Percentiles rank a stretch among this genome's conserved stretches.
Conservation (phyloP, 2,113 vertebrate genomes). For the Passer domesticus region DNA sequence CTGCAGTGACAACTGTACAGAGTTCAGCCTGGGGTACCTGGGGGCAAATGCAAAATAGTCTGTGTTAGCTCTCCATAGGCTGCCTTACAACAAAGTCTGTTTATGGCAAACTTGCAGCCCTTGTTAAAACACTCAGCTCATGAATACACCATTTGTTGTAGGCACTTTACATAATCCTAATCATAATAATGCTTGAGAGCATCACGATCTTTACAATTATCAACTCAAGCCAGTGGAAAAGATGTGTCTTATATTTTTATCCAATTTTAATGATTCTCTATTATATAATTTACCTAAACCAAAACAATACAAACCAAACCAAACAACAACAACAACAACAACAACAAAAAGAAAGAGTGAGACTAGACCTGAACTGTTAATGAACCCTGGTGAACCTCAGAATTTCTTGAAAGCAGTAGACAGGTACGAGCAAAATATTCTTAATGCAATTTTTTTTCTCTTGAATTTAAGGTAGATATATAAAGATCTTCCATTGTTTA, state of each 20-base stretch:
- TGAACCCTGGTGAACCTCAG: not conserved
- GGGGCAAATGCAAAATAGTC: not conserved
- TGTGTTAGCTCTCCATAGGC: not conserved
- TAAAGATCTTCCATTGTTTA: not conserved
- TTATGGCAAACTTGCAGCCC: not conserved
- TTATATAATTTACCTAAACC: not conserved
- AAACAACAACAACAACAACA: not conserved
- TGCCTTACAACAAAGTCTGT: not conserved
- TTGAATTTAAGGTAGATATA: not conserved
- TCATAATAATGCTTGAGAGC: not conserved
- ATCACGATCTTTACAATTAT: not conserved
- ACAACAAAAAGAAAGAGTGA: accelerated
- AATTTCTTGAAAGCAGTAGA: not conserved
- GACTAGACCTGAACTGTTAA: not conserved
- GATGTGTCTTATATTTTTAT: not conserved
- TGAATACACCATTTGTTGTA: not conserved
- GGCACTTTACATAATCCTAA: not conserved
- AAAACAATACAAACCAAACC: not conserved
- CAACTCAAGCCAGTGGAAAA: not conserved
- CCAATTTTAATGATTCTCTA: constrained; percentile 8
- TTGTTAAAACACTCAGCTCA: not conserved
- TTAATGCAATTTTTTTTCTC: not conserved
- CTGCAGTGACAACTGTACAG: not conserved
- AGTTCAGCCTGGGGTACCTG: not conserved
- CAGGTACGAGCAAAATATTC: not conserved